These are phyloP conservation scores for Ammodytes dubius DNA, from an alignment of 2,113 vertebrate genomes.

Conservation along the genomic window DNA sequence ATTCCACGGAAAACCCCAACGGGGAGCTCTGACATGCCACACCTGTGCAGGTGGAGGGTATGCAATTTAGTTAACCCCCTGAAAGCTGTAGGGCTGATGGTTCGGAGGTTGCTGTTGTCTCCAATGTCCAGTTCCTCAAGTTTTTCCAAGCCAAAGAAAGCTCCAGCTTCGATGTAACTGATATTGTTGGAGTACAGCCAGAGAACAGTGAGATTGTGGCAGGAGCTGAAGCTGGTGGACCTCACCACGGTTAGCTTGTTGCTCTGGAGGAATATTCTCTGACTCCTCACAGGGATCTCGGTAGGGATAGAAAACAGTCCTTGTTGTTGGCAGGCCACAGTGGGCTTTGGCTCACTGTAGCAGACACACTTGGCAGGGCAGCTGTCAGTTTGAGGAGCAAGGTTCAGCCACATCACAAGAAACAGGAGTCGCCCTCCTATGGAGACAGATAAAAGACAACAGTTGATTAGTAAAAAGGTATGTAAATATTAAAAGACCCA, in stretches of 20 bases:
- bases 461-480: slow-evolving; percentile 29
- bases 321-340: slow-evolving; percentile 97
- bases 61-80: slow-evolving; percentile 92
- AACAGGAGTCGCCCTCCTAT: slow-evolving; percentile 93
- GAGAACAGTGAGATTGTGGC: slow-evolving; percentile 95
- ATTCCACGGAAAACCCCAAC: slow-evolving; percentile 92
- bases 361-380: slow-evolving; percentile 96
- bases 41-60: slow-evolving; percentile 95
- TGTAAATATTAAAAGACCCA: slow-evolving; percentile 18
- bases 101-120: slow-evolving; percentile 93
- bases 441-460: slow-evolving; percentile 56
- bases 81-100: slow-evolving; percentile 92
- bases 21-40: slow-evolving; percentile 93
- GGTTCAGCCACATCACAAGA: slow-evolving; percentile 93
- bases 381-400: slow-evolving; percentile 85
- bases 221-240: slow-evolving; percentile 93
- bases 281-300: slow-evolving; percentile 93
- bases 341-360: slow-evolving; percentile 95
- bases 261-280: slow-evolving; percentile 97
- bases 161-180: slow-evolving; percentile 91
- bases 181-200: slow-evolving; percentile 98
- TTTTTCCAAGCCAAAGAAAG: slow-evolving; percentile 91
- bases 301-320: slow-evolving; percentile 92
- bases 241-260: slow-evolving; percentile 92
- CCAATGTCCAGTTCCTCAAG: slow-evolving; percentile 97